A percentile compares a stretch with the other conserved stretches of the same genome.
phyloP scores from a whole-genome alignment of 2,888 invertebrate species.

The Phengaris arion region DNA sequence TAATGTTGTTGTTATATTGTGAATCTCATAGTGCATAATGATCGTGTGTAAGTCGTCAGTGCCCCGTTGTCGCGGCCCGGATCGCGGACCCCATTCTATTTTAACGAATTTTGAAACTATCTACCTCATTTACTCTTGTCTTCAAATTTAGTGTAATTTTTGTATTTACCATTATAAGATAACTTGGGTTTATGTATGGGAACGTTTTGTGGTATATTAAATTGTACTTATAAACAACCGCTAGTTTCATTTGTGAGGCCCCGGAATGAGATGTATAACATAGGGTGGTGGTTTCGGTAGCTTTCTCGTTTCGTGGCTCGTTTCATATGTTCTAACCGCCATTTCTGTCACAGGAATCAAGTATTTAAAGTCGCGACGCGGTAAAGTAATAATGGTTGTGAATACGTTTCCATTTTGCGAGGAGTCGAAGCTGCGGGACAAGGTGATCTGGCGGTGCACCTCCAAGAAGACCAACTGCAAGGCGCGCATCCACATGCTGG shows the following conservation, averaged over 20 bases:
- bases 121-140: constrained; percentile 71
- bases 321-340: constrained; percentile 47
- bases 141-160: constrained; percentile 71
- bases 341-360: constrained; percentile 70
- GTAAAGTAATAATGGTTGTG: constrained; percentile 78
- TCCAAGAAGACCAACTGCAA: constrained; percentile 78
- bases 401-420: constrained; percentile 78
- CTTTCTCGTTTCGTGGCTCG: constrained; percentile 32
- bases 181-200: constrained; percentile 73
- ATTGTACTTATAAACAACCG: constrained; percentile 77
- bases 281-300: constrained; percentile 36
- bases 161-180: constrained; percentile 74
- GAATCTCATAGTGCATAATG: constrained; percentile 61
- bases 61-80: constrained; percentile 60
- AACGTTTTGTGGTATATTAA: constrained; percentile 78
- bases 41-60: constrained; percentile 41
- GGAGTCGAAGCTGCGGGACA: constrained; percentile 74
- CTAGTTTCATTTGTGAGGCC: constrained; percentile 60
- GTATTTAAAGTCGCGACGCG: constrained; percentile 74
- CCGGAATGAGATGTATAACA: neutral
- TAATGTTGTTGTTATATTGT: constrained; percentile 46
- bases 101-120: constrained; percentile 49
- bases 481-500: constrained; percentile 74
- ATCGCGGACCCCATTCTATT: constrained; percentile 42
- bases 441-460: constrained; percentile 76